phyloP scores from a whole-genome alignment of 2,888 invertebrate species.

The Capitulum mitella region DNA sequence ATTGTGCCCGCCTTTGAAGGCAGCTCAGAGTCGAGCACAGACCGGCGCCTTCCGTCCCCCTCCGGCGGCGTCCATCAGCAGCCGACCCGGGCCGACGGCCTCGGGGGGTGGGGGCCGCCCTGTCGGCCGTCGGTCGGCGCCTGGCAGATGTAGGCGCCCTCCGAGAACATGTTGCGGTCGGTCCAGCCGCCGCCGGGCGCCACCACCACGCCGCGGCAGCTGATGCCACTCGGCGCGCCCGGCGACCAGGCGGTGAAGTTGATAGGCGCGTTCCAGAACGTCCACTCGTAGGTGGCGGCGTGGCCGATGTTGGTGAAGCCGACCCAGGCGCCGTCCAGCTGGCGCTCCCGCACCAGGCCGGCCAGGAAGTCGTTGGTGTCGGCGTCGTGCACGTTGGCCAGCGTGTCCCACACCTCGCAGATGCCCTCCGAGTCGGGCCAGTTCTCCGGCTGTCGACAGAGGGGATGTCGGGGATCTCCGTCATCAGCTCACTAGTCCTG shows the following conservation, averaged over 20 bases:
- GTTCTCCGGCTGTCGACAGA: neutral
- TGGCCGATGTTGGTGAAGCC: conserved; percentile 10
- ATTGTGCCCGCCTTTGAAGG: too few relatives aligned
- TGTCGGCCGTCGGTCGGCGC: neutral
- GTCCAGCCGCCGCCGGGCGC: neutral
- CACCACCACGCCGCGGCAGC: neutral
- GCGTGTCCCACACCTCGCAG: neutral
- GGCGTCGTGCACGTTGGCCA: neutral
- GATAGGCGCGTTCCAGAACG: neutral
- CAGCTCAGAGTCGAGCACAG: too few relatives aligned
- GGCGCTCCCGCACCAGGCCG: neutral
- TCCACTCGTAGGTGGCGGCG: neutral
- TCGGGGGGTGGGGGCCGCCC: neutral
- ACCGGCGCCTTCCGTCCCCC: too few relatives aligned
- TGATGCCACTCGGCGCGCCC: neutral
- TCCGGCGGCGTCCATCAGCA: too few relatives aligned
- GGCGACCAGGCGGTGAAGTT: neutral
- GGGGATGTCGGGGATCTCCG: too few relatives aligned
- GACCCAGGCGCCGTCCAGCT: neutral
- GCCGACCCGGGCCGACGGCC: neutral
- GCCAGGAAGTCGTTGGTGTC: neutral
- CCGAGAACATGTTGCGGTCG: neutral
- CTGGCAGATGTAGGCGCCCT: neutral
- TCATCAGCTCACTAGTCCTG: too few relatives aligned
- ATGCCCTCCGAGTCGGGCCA: conserved; percentile 1